A percentile compares a stretch with the other conserved stretches of the same genome.
Evolutionary conservation across 2,797 vertebrate genomes (phyloP).

Genomic region (Gila robusta): DNA sequence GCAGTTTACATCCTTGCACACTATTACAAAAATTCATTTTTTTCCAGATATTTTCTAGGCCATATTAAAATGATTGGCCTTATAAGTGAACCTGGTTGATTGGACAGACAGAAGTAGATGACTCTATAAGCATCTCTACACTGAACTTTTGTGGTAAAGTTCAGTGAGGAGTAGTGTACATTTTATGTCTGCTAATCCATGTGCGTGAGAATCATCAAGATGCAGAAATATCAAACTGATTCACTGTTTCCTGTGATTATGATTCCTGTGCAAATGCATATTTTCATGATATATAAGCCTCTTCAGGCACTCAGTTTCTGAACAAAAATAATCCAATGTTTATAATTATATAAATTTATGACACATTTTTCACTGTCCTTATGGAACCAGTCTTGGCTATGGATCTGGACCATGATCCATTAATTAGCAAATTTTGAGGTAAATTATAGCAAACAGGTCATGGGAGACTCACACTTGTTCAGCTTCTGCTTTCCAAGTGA

Average conservation of each 20-base stretch:
- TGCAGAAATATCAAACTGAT: neutral
- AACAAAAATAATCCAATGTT: neutral
- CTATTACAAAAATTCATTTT: neutral
- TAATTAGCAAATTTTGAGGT: neutral
- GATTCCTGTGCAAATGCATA: neutral
- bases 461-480: constrained; percentile 15
- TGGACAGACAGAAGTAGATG: neutral
- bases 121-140: neutral
- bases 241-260: constrained; percentile 17
- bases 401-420: neutral
- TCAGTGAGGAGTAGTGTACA: neutral
- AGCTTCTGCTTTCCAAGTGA: neutral
- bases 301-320: neutral
- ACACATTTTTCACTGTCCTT: neutral
- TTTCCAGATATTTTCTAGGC: neutral
- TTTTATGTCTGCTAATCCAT: neutral
- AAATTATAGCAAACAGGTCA: neutral
- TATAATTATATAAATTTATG: constrained; percentile 18
- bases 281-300: neutral
- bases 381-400: constrained; percentile 5
- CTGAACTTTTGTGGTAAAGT: neutral
- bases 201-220: constrained; percentile 8
- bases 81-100: neutral
- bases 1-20: constrained; percentile 30
- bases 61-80: neutral